phyloP scores from a whole-genome alignment of 2,113 vertebrate species.

The Trichechus manatus region DNA sequence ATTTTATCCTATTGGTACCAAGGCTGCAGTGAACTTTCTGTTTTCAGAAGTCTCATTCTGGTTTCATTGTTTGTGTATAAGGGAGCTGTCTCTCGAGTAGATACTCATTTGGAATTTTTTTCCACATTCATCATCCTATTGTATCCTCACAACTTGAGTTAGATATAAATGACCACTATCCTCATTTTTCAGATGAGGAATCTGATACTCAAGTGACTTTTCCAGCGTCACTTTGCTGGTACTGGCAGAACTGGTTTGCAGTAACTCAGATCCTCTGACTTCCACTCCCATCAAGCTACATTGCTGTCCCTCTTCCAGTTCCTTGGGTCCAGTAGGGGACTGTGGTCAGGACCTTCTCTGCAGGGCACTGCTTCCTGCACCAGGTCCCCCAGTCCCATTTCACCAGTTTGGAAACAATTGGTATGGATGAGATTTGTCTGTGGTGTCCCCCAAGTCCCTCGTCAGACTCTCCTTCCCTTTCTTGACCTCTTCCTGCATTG shows the following conservation, averaged over 20 bases:
- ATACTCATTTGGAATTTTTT: neutral
- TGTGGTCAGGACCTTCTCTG: neutral
- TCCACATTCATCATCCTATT: neutral
- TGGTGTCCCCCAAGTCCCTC: neutral
- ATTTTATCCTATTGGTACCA: neutral
- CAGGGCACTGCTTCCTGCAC: neutral
- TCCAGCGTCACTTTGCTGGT: neutral
- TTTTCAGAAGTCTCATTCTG: neutral
- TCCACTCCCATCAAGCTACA: fast-evolving
- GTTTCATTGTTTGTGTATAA: neutral
- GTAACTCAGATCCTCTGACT: neutral
- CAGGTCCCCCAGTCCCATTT: neutral
- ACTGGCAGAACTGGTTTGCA: neutral
- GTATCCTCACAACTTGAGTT: neutral
- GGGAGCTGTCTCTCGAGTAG: neutral
- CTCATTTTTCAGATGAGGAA: neutral
- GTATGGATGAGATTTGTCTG: neutral
- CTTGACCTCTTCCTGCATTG: neutral
- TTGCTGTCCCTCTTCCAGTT: neutral
- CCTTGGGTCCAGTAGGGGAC: neutral
- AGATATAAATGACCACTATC: neutral
- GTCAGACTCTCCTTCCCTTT: neutral
- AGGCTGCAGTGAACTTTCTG: neutral
- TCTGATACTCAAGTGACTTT: neutral
- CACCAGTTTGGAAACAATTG: neutral